phyloP scores from a whole-genome alignment of 2,797 vertebrate genomes.

The Distichodus sexfasciatus region DNA sequence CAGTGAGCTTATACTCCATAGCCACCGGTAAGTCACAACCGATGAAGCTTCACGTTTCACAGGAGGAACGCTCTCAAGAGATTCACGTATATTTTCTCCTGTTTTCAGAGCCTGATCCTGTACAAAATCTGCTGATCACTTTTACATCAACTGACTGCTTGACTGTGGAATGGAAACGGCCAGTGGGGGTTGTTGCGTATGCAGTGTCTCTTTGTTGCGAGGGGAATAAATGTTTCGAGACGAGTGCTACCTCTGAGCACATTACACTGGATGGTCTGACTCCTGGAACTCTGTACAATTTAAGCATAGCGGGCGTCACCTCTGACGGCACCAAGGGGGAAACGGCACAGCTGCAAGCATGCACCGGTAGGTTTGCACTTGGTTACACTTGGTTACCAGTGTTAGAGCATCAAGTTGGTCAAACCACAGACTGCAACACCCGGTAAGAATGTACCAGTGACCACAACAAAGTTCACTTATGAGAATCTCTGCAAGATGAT shows the following conservation, averaged over 20 bases:
- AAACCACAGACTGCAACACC: not conserved
- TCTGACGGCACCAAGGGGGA: constrained; percentile 54
- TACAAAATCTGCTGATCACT: not conserved
- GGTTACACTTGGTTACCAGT: too few relatives aligned
- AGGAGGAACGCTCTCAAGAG: not conserved
- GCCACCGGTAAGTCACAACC: constrained; percentile 70
- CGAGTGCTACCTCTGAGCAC: not conserved
- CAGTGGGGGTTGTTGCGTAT: not conserved
- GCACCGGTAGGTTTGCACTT: constrained; percentile 64
- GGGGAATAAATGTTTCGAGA: not conserved
- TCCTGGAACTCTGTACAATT: constrained; percentile 56
- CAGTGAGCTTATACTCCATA: constrained; percentile 23
- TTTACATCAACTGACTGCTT: constrained; percentile 4
- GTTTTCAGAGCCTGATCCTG: constrained; percentile 33
- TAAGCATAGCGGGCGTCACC: constrained; percentile 61
- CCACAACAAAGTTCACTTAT: too few relatives aligned
- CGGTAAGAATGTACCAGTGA: too few relatives aligned
- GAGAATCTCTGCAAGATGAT: too few relatives aligned
- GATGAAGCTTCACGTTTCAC: not conserved
- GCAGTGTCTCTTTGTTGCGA: not conserved
- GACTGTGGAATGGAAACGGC: not conserved
- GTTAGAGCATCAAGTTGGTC: not conserved
- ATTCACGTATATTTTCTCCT: not conserved
- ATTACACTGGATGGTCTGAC: not conserved
- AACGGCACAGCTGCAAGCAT: not conserved